These are phyloP conservation scores for Littorina saxatilis DNA, from an alignment of 1,140 invertebrate species.

Conservation along the genomic window DNA sequence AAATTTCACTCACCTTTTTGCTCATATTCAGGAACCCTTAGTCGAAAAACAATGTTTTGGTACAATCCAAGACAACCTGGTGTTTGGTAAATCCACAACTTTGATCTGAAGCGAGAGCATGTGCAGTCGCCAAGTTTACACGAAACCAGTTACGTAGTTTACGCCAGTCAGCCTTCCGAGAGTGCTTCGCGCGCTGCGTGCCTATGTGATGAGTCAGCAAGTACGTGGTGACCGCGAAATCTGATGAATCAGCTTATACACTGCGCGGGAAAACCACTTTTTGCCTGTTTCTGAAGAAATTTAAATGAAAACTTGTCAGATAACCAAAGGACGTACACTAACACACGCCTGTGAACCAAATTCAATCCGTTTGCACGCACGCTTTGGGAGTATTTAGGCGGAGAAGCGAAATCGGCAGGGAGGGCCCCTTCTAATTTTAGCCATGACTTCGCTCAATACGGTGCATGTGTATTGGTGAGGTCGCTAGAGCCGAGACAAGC, in stretches of 20 bases:
- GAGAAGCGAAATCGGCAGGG: background rate
- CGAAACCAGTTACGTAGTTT: constrained; percentile 63
- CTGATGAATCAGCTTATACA: constrained; percentile 54
- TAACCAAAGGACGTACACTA: no score
- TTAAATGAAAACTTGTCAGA: constrained; percentile 8
- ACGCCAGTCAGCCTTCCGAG: constrained; percentile 49
- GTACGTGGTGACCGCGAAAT: constrained; percentile 57
- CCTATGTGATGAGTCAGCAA: constrained; percentile 66
- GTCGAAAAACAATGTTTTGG: constrained; percentile 20
- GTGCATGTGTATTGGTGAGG: constrained; percentile 32
- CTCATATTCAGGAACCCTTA: constrained; percentile 54
- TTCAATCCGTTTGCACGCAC: no score
- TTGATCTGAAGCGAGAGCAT: constrained; percentile 34
- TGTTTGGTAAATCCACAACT: constrained; percentile 35
- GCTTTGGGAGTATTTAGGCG: background rate
- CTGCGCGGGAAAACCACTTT: constrained; percentile 32
- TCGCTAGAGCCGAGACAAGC: constrained; percentile 20
- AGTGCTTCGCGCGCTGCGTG: constrained; percentile 53
- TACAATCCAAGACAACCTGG: constrained; percentile 33
- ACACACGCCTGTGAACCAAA: background rate
- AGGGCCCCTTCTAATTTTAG: constrained; percentile 40
- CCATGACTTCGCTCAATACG: constrained; percentile 22
- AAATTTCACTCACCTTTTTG: constrained; percentile 59
- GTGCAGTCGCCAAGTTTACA: constrained; percentile 48
- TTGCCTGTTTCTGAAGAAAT: background rate